phyloP scores from a whole-genome alignment of 2,113 vertebrate genomes.

The Illadopsis cleaveri region DNA sequence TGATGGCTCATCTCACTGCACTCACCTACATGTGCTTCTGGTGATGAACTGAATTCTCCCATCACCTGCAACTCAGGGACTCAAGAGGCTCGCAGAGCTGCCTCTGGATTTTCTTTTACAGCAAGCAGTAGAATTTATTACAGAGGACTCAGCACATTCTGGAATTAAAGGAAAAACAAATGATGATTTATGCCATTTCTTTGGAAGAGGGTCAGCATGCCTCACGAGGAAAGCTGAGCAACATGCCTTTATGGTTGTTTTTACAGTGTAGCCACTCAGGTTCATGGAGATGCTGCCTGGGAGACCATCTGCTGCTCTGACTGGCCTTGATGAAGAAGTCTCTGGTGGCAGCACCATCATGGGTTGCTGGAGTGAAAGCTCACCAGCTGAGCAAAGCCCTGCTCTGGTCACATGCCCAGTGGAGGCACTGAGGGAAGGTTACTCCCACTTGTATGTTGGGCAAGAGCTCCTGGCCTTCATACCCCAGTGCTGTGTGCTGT shows the following conservation, averaged over 20 bases:
- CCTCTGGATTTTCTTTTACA: not conserved
- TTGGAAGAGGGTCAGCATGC: not conserved
- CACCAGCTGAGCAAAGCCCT: not conserved
- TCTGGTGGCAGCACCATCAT: not conserved
- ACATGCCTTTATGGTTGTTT: not conserved
- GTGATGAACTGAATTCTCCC: not conserved
- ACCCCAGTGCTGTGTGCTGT: accelerated
- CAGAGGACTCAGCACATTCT: not conserved
- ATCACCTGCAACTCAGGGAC: not conserved
- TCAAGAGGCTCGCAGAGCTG: not conserved
- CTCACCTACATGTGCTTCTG: not conserved
- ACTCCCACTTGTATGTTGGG: accelerated
- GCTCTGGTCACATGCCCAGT: accelerated
- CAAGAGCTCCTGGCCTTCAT: not conserved
- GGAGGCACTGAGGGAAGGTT: not conserved
- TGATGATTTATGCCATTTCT: not conserved
- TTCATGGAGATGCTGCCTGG: not conserved
- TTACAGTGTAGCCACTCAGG: not conserved
- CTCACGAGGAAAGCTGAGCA: not conserved
- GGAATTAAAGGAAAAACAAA: not conserved
- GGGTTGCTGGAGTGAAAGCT: not conserved
- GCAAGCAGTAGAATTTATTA: not conserved
- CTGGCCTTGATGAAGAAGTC: not conserved
- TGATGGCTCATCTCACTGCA: not conserved
- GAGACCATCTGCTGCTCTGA: constrained; percentile 15